Conservation (phyloP, 2,797 vertebrate species). For the Sebastes matsubarae region DNA sequence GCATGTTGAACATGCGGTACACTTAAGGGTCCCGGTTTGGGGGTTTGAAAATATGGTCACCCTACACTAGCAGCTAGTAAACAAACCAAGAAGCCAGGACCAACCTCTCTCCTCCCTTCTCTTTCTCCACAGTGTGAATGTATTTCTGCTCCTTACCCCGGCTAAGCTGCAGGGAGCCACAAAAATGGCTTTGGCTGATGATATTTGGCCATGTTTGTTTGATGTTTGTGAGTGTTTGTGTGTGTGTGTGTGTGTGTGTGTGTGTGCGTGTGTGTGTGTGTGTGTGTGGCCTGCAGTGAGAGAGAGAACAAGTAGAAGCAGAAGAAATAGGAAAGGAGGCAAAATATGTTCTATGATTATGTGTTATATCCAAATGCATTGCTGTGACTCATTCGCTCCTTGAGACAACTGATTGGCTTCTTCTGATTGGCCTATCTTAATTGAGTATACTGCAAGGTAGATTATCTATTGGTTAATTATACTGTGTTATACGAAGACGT, state of each 20-base stretch:
- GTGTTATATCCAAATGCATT: too few relatives aligned
- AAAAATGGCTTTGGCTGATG: slow-evolving; percentile 32
- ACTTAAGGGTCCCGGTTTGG: too few relatives aligned
- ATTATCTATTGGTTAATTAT: too few relatives aligned
- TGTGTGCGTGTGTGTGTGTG: neutral
- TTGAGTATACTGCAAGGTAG: too few relatives aligned
- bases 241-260: neutral
- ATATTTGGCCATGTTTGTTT: slow-evolving; percentile 36
- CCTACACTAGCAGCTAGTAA: too few relatives aligned
- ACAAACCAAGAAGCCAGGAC: too few relatives aligned
- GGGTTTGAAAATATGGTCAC: too few relatives aligned
- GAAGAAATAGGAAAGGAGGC: neutral
- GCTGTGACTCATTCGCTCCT: too few relatives aligned
- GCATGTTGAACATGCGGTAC: too few relatives aligned
- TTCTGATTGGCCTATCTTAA: too few relatives aligned
- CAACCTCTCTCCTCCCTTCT: slow-evolving; percentile 1
- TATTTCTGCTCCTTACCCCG: slow-evolving; percentile 28
- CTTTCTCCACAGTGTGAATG: slow-evolving; percentile 22
- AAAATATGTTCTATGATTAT: neutral
- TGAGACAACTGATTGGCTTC: too few relatives aligned
- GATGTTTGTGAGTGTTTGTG: slow-evolving; percentile 8
- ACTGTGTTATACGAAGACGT: too few relatives aligned
- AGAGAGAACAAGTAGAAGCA: neutral
- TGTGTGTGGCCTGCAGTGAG: slow-evolving; percentile 7
- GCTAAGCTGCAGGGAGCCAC: slow-evolving; percentile 29